Conservation (phyloP, 2,113 vertebrate genomes). For the Jaculus jaculus region DNA sequence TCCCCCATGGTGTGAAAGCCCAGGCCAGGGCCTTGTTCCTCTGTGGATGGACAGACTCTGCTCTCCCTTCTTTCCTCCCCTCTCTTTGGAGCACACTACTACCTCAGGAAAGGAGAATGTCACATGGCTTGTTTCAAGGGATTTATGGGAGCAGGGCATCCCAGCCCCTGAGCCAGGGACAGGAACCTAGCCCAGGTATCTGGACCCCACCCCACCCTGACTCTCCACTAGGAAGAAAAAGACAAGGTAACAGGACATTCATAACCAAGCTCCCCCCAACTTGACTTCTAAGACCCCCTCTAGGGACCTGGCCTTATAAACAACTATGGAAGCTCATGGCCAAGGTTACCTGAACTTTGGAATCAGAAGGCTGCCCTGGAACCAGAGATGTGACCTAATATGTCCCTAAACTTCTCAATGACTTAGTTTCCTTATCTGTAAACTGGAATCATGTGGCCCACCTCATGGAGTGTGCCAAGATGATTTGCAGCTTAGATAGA, state of each 20-base stretch:
- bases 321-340: not conserved
- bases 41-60: not conserved
- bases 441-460: fast-evolving
- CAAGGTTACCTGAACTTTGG: not conserved
- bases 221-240: not conserved
- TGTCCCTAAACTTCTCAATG: not conserved
- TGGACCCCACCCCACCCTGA: no score
- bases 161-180: not conserved
- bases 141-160: not conserved
- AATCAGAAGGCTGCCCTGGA: not conserved
- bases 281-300: not conserved
- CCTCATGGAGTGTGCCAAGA: no score
- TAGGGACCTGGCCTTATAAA: no score
- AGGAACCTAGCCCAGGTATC: not conserved
- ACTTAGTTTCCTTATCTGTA: not conserved
- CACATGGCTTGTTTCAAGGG: not conserved
- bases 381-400: no score
- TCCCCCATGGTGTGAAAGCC: not conserved
- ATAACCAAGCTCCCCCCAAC: no score
- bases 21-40: not conserved
- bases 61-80: not conserved
- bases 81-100: not conserved
- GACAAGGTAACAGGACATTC: not conserved
- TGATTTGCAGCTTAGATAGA: not conserved
- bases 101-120: not conserved